Evolutionary conservation across 2,797 vertebrate species (phyloP).

Genomic region (Melanotaenia trifasciata): DNA sequence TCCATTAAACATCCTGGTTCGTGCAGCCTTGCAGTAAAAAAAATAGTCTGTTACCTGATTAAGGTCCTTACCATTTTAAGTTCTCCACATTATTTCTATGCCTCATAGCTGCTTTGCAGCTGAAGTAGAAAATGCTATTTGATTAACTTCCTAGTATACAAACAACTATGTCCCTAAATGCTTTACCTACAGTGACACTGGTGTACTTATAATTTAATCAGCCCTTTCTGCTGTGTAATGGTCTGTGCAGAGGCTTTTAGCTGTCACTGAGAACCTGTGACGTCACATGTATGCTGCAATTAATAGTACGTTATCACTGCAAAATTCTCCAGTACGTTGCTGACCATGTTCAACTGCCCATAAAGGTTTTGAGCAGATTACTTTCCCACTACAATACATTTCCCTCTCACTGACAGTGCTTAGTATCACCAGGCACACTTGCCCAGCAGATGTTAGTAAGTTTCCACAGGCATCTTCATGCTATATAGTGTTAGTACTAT

Average conservation of each 20-base stretch:
- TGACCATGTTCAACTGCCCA: constrained; percentile 42
- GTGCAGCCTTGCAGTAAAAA: constrained; percentile 24
- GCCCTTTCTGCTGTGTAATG: constrained; percentile 44
- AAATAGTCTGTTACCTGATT: constrained; percentile 1
- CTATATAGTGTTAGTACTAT: constrained; percentile 70
- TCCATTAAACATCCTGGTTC: constrained; percentile 17
- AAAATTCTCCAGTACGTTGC: constrained; percentile 53
- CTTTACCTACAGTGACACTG: constrained; percentile 40
- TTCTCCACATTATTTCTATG: constrained; percentile 19
- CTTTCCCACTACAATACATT: constrained; percentile 37
- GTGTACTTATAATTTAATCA: constrained; percentile 43
- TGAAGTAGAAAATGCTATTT: constrained; percentile 23
- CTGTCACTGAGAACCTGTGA: constrained; percentile 36
- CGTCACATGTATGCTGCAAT: constrained; percentile 56
- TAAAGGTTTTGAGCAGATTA: constrained; percentile 43
- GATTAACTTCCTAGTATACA: constrained; percentile 34
- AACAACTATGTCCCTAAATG: constrained; percentile 30
- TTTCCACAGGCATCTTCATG: constrained; percentile 70
- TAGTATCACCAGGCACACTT: constrained; percentile 45
- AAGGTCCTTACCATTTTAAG: constrained; percentile 21
- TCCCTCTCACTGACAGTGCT: constrained; percentile 47
- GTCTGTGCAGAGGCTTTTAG: constrained; percentile 49
- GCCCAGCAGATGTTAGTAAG: constrained; percentile 72
- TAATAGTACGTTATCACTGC: constrained; percentile 46
- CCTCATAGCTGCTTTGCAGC: constrained; percentile 27